Percentiles rank a stretch among this genome's conserved stretches.
phyloP scores from a whole-genome alignment of 2,888 invertebrate genomes.

The Epinotia ramella region DNA sequence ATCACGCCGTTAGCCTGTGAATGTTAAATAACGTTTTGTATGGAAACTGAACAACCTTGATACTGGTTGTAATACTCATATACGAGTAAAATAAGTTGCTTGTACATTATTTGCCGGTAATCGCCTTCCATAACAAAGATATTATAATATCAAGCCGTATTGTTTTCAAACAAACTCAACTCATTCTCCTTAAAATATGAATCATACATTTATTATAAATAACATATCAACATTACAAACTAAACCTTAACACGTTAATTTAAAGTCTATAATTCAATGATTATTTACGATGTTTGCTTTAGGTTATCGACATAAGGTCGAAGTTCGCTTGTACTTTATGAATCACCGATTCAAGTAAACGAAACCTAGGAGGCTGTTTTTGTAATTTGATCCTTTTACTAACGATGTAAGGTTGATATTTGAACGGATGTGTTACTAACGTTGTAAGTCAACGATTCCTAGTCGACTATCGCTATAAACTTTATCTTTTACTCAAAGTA shows the following conservation, averaged over 20 bases:
- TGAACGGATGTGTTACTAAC: no score
- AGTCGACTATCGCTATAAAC: no score
- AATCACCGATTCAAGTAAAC: background rate
- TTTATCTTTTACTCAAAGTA: no score
- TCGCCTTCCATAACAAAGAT: background rate
- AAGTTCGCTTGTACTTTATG: background rate
- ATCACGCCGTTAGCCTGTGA: no score
- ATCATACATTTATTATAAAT: background rate
- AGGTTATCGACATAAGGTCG: background rate
- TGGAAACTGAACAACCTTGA: no score
- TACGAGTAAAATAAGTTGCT: no score
- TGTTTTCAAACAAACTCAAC: background rate
- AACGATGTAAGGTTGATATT: no score
- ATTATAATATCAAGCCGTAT: slow-evolving; percentile 4
- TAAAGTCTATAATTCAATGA: background rate
- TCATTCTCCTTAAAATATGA: slow-evolving; percentile 4
- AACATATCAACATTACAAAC: background rate
- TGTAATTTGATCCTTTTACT: background rate
- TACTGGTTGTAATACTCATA: no score
- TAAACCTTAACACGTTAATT: background rate
- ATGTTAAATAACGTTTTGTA: no score
- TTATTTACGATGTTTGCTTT: background rate
- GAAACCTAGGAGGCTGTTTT: background rate
- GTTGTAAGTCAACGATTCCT: no score
- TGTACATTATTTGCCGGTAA: background rate